These are phyloP conservation scores for Tipula helvola DNA, from an alignment of 2,888 invertebrate species.

Conservation along the genomic window DNA sequence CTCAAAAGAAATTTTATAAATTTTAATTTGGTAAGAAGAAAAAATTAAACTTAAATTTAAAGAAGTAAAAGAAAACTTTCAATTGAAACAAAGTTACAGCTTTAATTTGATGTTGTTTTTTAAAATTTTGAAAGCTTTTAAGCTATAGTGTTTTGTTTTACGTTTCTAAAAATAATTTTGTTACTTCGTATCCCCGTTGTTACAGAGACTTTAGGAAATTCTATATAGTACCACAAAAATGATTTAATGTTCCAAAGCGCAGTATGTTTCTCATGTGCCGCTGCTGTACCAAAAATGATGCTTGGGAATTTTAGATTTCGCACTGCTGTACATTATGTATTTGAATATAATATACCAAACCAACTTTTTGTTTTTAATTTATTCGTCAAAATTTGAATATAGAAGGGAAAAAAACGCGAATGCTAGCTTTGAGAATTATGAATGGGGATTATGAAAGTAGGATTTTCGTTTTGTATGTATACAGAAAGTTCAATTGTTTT, in stretches of 20 bases:
- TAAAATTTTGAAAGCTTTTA: no score
- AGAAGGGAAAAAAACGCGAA: background rate
- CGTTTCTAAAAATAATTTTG: no score
- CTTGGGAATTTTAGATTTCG: background rate
- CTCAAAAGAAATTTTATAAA: no score
- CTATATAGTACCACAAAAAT: background rate
- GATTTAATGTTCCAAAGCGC: background rate
- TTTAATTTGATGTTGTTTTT: no score
- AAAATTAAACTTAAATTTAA: no score
- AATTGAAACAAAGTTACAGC: no score
- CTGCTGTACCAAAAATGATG: background rate
- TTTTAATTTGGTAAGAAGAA: no score
- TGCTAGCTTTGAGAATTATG: background rate
- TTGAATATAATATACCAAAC: background rate
- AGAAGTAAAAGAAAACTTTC: no score
- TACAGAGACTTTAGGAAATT: no score
- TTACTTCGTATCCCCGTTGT: no score
- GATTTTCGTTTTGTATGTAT: background rate
- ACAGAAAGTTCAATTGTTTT: background rate
- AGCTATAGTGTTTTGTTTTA: no score
- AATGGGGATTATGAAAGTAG: background rate
- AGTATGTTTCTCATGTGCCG: background rate
- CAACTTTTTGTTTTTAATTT: background rate
- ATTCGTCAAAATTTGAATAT: background rate
- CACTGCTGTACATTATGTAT: background rate